Base-by-base conservation (phyloP, 1,140 invertebrate genomes). In the honey bee (Apis mellifera) region DNA sequence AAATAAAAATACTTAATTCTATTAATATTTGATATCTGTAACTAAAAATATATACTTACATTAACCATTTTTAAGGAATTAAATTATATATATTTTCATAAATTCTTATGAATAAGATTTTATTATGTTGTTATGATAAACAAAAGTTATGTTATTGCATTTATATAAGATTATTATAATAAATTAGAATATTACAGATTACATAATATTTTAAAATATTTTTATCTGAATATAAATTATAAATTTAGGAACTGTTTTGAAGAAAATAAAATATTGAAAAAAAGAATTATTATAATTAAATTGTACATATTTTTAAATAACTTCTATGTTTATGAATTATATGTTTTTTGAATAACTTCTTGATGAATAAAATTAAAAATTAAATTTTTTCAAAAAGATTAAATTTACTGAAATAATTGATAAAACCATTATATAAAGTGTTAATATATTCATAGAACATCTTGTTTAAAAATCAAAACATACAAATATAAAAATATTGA, bases 11-110 rank as follows among this genome's bases (percentile, higher is more conserved):
- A 66, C 9, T 15, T 54, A 54, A 74, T 23, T 19, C 66, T 77
- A 50, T 77, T 66, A 77, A 54, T 77, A n/a, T 50, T 77, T 66
- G 12, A 54, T 73, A 73, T 73, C 12, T 9, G 17, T n/a, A 74
- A 60, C 1, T 60, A 50, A 2, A 62, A 19, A 62, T 26, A 9
- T 50, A 62, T 50, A 70, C 11, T 23, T 74, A 17, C 9, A n/a
- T 74, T 60, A 23, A 74, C 4, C 19, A 21, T 50, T 9, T 55
- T 74, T 48, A 5, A 48, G 23, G 5, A 48, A 23, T 19, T 32
- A 60, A 48, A 15, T 72, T 42, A 71, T 42, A 13, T 42, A 11
- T 74, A 74, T 60, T 74, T 74, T 74, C 55, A 50, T 60, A 60
- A 74, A 50, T 48, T 60, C 50, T 23, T 19, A 50, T 17, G 8